These are phyloP conservation scores for Thecocarcelia acutangulata DNA, from an alignment of 2,888 invertebrate genomes.

Conservation along the genomic window DNA sequence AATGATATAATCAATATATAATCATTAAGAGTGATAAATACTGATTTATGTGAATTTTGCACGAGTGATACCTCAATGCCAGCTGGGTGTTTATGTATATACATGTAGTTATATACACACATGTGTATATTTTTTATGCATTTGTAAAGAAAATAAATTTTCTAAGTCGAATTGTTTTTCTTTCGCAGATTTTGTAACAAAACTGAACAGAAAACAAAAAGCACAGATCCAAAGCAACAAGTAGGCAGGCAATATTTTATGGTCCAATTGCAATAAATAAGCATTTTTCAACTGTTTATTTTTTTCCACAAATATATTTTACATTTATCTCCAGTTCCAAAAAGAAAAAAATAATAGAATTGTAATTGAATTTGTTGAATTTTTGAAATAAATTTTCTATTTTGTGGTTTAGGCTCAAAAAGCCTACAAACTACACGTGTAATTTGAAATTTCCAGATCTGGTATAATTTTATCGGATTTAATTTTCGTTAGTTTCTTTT, in stretches of 20 bases:
- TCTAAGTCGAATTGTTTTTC: slow-evolving; percentile 12
- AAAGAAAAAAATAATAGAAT: slow-evolving; percentile 7
- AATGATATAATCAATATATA: too few relatives aligned
- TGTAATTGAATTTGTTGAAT: slow-evolving; percentile 36
- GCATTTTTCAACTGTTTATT: slow-evolving; percentile 25
- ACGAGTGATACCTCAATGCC: too few relatives aligned
- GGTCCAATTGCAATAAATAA: slow-evolving; percentile 63
- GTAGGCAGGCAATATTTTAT: slow-evolving; percentile 60
- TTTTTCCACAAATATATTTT: background rate
- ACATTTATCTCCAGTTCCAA: background rate
- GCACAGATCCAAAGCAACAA: slow-evolving; percentile 42
- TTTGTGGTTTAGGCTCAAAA: slow-evolving; percentile 15
- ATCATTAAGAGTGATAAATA: too few relatives aligned
- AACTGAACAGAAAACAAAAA: slow-evolving; percentile 12
- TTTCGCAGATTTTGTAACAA: slow-evolving; percentile 36
- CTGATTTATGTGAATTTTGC: too few relatives aligned
- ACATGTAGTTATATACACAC: too few relatives aligned
- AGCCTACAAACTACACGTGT: slow-evolving; percentile 48
- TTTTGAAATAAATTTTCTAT: slow-evolving; percentile 6
- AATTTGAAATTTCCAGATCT: background rate
- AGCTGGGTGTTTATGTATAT: too few relatives aligned
- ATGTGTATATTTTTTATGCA: too few relatives aligned
- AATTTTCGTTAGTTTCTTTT: too few relatives aligned
- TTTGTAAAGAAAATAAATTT: slow-evolving; percentile 45
- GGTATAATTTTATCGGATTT: too few relatives aligned